Evolutionary conservation across 2,113 vertebrate genomes (phyloP), one percentile per base, ranked within the genome.

Genomic region (Tringa solitaria): DNA sequence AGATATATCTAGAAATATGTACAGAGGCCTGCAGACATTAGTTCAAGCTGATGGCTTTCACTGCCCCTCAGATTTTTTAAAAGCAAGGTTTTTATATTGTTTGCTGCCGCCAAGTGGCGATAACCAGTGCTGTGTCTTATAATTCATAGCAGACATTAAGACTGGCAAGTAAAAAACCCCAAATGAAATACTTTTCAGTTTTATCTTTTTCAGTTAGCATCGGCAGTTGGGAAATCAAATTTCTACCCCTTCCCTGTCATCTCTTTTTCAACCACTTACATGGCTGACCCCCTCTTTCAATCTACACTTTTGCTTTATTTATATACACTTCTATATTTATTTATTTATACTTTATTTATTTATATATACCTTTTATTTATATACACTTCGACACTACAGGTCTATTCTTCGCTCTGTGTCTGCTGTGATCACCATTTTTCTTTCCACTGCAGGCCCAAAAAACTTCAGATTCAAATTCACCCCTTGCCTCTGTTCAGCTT

Each of bases 41-140:
- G 39, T 82, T 72, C 88, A 21, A 6, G 2, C 23, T 7, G 20
- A 76, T 20, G 0, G 43, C 65, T 50, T 24, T 43, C 54, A 13
- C n/a, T 18, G 51, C 22, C 68, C 30, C 50, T n/a, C 16, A 54
- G 14, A 28, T 54, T 65, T 33, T 80, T 24, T 46, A 13, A 37
- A 65, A 60, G 32, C 37, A 16, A 43, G 16, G 19, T 20, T 97
- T 96, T 50, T 41, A 23, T 14, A 82, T 93, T 45, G 75, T 97
- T 87, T 97, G 96, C 96, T 97, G 97, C 97, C 95, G 15, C 95
- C 97, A 43, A 83, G 96, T 95, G 97, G 97, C 3, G 3, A 68
- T 32, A 64, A 53, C 2, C 45, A 45, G 46, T 16, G 41, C 59
- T 26, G 48, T 30, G n/a, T 21, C 61, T 53, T 41, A 4, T 8